Evolutionary conservation across 2,888 invertebrate genomes (phyloP).

Genomic region (Dastarcus helophoroides): DNA sequence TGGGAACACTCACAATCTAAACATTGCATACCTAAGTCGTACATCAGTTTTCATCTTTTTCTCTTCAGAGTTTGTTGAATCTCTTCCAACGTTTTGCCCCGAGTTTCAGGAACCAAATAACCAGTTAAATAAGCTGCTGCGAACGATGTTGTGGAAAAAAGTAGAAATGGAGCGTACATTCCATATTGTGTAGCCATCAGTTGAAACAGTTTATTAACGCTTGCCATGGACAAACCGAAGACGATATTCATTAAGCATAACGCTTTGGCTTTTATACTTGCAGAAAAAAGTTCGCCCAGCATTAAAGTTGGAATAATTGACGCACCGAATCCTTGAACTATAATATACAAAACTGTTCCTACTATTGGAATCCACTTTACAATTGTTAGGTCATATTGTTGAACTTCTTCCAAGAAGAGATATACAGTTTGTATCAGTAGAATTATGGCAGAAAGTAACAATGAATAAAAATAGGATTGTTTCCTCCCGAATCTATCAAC

Average conservation of each 20-base stretch:
- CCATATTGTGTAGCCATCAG: slow-evolving; percentile 23
- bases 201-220: slow-evolving; percentile 25
- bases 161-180: slow-evolving; percentile 25
- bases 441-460: slow-evolving; percentile 18
- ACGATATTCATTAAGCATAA: slow-evolving; percentile 21
- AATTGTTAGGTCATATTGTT: slow-evolving; percentile 13
- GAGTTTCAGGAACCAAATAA: too few relatives aligned
- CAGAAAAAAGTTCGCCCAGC: slow-evolving; percentile 26
- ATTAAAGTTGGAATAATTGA: slow-evolving; percentile 26
- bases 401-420: slow-evolving; percentile 20
- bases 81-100: too few relatives aligned
- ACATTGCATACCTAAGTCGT: too few relatives aligned
- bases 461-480: slow-evolving; percentile 22
- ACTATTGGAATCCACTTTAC: slow-evolving; percentile 25
- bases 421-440: slow-evolving; percentile 21
- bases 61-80: too few relatives aligned
- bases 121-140: too few relatives aligned
- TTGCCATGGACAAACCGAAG: slow-evolving; percentile 18
- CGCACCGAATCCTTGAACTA: slow-evolving; percentile 16
- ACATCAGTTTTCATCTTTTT: slow-evolving; percentile 27
- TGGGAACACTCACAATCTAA: too few relatives aligned
- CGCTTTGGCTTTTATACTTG: slow-evolving; percentile 27
- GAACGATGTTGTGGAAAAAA: too few relatives aligned
- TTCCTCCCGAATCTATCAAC: slow-evolving; percentile 26
- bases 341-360: slow-evolving; percentile 17